Base-by-base conservation (phyloP, 2,888 invertebrate genomes). In the Rhodophaea formosa region DNA sequence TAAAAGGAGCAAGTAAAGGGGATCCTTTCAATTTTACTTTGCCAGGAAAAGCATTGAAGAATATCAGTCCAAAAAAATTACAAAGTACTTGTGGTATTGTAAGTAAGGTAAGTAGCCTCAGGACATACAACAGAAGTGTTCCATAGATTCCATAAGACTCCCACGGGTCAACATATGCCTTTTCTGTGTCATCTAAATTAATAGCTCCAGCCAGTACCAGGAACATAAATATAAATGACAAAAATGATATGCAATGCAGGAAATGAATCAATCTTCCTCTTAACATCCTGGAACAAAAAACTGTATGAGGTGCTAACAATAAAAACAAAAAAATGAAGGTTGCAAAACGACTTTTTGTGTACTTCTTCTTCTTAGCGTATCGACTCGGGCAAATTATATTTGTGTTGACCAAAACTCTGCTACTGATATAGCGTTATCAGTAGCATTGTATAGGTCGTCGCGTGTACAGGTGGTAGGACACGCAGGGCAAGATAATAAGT, bases 1-100 rank as follows among this genome's bases (percentile, higher is more conserved):
- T 96, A 81, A 98, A 98, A 3, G 98, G 98, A 53, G 98, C 97
- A 64, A 98, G 84, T 39, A 98, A 87, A 2, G 98, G 98, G 7
- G 97, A 97, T 15, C 97, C 97, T 84, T 97, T 97, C 39, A 97
- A 88, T 65, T 94, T 92, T 3, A 97, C 96, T 88, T 97, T 97
- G 69, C 98, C 97, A 56, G 98, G 97, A 83, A 99, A 99, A 65
- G 98, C 97, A 91, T 98, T 98, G 85, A 97, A 98, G 67, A 97
- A 92, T 59, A 96, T 94, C 63, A 98, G 88, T 49, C 98, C 98
- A 66, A 95, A 92, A 84, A 97, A 97, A 81, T 97, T 97, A 82
- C 97, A 97, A 54, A 98, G 74, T 65, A 97, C 96, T 92, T 97
- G 97, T 17, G 98, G 98, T 78, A 98, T 91, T 57, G 97, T 96